Evolutionary conservation across 2,888 invertebrate genomes (phyloP).

Genomic region (Cephus pulcher): DNA sequence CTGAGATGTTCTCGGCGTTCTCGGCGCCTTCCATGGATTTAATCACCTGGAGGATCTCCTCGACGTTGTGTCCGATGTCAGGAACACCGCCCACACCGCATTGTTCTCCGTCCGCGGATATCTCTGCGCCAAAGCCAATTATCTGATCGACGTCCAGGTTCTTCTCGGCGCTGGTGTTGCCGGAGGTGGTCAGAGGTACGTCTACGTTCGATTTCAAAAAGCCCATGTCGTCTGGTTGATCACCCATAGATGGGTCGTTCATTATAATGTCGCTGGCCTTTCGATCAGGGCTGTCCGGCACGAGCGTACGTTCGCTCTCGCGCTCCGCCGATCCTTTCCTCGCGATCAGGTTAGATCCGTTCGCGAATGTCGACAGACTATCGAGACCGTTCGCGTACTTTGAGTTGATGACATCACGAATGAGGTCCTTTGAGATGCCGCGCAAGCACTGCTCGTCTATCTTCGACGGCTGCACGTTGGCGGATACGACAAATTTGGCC

Average conservation of each 20-base stretch:
- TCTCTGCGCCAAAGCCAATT: conserved; percentile 49
- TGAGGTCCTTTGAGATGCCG: conserved; percentile 62
- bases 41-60: conserved; percentile 80
- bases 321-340: conserved; percentile 38
- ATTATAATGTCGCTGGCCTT: conserved; percentile 62
- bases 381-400: conserved; percentile 62
- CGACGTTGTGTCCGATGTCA: conserved; percentile 72
- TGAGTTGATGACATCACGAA: conserved; percentile 65
- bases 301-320: conserved; percentile 62
- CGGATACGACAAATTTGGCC: conserved; percentile 63
- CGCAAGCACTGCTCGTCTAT: conserved; percentile 63
- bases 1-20: conserved; percentile 37
- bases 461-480: conserved; percentile 63
- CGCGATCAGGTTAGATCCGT: conserved; percentile 51
- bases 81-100: conserved; percentile 63
- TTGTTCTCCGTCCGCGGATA: conserved; percentile 35
- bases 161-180: conserved; percentile 40
- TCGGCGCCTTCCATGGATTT: conserved; percentile 77
- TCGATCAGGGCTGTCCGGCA: conserved; percentile 58
- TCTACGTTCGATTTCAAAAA: conserved; percentile 59
- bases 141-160: conserved; percentile 53
- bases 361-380: conserved; percentile 54
- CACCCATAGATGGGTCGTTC: conserved; percentile 65
- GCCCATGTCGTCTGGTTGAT: conserved; percentile 64
- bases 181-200: conserved; percentile 45